Evolutionary conservation across 1,140 invertebrate species (phyloP), one percentile per base, ranked within the genome.

Genomic region (Eulimnadia texana): DNA sequence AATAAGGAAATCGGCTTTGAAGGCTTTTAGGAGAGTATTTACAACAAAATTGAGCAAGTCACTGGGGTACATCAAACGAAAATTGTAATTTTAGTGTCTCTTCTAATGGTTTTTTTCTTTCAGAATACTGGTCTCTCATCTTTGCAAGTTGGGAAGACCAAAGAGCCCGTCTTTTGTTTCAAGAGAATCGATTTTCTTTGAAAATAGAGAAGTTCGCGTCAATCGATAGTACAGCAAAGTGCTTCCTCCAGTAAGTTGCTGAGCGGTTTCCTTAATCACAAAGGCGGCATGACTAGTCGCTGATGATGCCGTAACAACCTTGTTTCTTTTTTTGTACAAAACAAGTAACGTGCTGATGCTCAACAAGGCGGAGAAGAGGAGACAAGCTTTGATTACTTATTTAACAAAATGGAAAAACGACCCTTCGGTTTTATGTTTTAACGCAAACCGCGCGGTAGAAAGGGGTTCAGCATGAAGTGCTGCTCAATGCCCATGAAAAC

Each of bases 401-500:
- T 54, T 53, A 23, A 10, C 1, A 23, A 20, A 22, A 3, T 13
- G 20, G 1, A 13, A 11, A 23, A 16, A 2, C 20, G 11, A 11
- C 25, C 52, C 1, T 20, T 54, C 20, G 20, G 2, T 54, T 54
- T 54, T 3, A 13, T 54, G 52, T 54, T n/a, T n/a, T n/a, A n/a
- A n/a, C n/a, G n/a, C 52, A 11, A 54, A 54, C 52, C 11, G 52
- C 20, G 11, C 52, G 16, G 11, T 22, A 2, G 25, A 11, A 20
- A 1, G 3, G 3, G 20, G 11, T 13, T 25, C 13, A 25, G 1
- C 42, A 58, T 24, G 9, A 33, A 42, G 24, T 28, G 28, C 27
- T 58, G 33, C 33, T 42, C 33, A 58, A 58, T 58, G 55, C 55
- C 55, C 55, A 28, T 58, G 2, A 3, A 42, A 29, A 1, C 27